phyloP scores from a whole-genome alignment of 1,140 invertebrate species.

The Caerostris extrusa region DNA sequence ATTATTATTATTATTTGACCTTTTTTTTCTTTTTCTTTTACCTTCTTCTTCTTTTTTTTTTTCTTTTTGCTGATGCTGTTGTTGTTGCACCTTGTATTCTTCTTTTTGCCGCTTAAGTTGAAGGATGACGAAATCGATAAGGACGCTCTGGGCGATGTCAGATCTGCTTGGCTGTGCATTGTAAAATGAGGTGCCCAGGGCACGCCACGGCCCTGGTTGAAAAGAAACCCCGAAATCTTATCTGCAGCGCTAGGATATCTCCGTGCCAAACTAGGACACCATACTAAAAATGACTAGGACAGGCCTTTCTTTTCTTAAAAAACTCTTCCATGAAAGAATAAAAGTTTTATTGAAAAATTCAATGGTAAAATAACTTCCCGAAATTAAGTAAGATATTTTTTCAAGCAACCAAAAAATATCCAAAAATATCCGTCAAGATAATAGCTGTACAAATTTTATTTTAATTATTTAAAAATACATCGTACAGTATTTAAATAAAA shows the following conservation, averaged over 20 bases:
- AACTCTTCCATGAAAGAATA: too few relatives aligned
- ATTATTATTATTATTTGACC: neutral
- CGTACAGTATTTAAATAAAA: too few relatives aligned
- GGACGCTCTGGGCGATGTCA: constrained; percentile 11
- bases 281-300: neutral
- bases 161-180: neutral
- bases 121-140: constrained; percentile 49
- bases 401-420: too few relatives aligned
- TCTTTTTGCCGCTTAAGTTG: constrained; percentile 31
- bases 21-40: constrained; percentile 3
- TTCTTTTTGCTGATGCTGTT: constrained; percentile 41
- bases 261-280: neutral
- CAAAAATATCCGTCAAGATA: too few relatives aligned
- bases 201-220: neutral
- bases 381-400: too few relatives aligned
- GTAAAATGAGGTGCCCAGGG: constrained; percentile 16
- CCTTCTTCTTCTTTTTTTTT: neutral
- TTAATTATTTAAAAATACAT: too few relatives aligned
- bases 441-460: too few relatives aligned
- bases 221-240: constrained; percentile 10
- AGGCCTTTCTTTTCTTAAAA: neutral
- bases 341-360: too few relatives aligned
- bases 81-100: constrained; percentile 16
- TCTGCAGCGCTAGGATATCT: constrained; percentile 1
- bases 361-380: too few relatives aligned